Percentiles rank a stretch among this genome's conserved stretches.
These are phyloP conservation scores for Thecophora atra DNA, from an alignment of 2,888 invertebrate genomes.

Conservation along the genomic window DNA sequence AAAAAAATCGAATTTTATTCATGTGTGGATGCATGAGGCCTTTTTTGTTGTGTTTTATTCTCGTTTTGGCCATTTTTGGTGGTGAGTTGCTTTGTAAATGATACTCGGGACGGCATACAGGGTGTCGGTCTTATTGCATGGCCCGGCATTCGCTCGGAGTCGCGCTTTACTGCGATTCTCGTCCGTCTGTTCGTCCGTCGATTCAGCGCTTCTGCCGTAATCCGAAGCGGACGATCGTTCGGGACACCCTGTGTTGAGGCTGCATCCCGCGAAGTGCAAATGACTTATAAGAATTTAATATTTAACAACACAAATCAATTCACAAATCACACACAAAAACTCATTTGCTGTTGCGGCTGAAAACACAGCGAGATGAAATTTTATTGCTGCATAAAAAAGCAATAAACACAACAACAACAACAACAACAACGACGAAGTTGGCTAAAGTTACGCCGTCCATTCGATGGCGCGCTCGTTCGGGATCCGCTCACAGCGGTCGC, in stretches of 20 bases:
- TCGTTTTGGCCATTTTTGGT: conserved; percentile 41
- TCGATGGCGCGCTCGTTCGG: conserved; percentile 1
- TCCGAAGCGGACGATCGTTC: background rate
- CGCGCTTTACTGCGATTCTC: background rate
- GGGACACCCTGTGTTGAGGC: conserved; percentile 19
- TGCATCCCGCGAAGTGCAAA: conserved; percentile 52
- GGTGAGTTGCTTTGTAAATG: conserved; percentile 53
- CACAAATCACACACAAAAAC: conserved; percentile 55
- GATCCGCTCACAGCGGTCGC: conserved; percentile 27
- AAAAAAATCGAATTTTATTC: conserved; percentile 17
- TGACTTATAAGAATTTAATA: conserved; percentile 63
- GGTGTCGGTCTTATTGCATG: conserved; percentile 27
- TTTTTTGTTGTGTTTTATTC: conserved; percentile 10
- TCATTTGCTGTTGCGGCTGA: conserved; percentile 35
- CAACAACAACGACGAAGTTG: conserved; percentile 18
- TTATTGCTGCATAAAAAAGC: conserved; percentile 37
- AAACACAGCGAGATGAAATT: conserved; percentile 24
- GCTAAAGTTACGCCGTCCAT: conserved; percentile 33
- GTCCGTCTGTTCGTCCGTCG: background rate
- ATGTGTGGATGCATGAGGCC: background rate
- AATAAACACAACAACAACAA: conserved; percentile 40
- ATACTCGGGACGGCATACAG: conserved; percentile 46
- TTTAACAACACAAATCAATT: conserved; percentile 63
- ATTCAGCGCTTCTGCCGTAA: background rate
- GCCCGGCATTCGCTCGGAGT: too few species aligned